Percentiles rank a stretch among this genome's conserved stretches.
These are phyloP conservation scores for Periophthalmus magnuspinnatus DNA, from an alignment of 2,797 vertebrate genomes.

Conservation along the genomic window DNA sequence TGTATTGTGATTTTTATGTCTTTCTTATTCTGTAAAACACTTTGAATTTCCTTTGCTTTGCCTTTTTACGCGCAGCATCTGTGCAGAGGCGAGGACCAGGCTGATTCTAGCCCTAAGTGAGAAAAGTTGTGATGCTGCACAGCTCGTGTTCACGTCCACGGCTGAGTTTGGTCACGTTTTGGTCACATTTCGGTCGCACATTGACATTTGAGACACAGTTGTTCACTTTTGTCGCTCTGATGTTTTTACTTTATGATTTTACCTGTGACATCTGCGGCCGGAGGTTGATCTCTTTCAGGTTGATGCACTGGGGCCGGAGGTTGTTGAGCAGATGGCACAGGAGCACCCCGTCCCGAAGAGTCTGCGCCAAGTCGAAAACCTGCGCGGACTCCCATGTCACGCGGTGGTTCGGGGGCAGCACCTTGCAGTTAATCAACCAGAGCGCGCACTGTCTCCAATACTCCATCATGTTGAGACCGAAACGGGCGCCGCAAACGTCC, in stretches of 20 bases:
- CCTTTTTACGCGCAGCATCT: neutral
- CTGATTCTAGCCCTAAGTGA: neutral
- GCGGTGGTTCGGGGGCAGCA: slow-evolving; percentile 91
- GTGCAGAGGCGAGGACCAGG: neutral
- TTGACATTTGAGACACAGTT: too few species aligned
- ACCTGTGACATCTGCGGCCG: slow-evolving; percentile 98
- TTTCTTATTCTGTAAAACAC: too few species aligned
- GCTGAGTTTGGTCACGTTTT: neutral
- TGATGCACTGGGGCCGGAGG: slow-evolving; percentile 86
- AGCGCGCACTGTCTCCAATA: slow-evolving; percentile 93
- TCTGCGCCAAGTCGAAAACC: slow-evolving; percentile 95
- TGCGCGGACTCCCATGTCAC: slow-evolving; percentile 95
- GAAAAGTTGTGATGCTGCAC: neutral
- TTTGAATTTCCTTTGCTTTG: too few species aligned
- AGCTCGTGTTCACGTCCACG: neutral
- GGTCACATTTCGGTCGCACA: too few species aligned
- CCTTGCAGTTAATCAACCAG: slow-evolving; percentile 94
- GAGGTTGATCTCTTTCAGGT: slow-evolving; percentile 96
- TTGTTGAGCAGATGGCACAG: slow-evolving; percentile 97
- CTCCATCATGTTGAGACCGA: slow-evolving; percentile 81
- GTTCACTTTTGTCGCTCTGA: too few species aligned
- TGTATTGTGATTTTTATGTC: too few species aligned
- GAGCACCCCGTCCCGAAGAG: slow-evolving; percentile 93
- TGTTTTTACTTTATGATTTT: too few species aligned
- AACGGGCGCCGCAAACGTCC: slow-evolving; percentile 6